Conservation (phyloP, 2,797 vertebrate genomes). For the Pangasius larnaudii region DNA sequence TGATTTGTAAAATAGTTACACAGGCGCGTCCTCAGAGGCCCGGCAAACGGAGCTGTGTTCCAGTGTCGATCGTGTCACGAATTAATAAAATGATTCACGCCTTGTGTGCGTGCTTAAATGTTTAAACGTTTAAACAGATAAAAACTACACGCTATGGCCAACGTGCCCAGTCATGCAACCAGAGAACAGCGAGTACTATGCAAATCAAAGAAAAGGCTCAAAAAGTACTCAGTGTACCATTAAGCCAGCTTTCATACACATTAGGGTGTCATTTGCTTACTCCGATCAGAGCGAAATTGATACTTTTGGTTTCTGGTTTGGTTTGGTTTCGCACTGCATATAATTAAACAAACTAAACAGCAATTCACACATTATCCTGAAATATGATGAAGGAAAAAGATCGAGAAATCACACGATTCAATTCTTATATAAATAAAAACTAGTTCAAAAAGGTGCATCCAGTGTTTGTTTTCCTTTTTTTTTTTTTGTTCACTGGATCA, state of each 20-base stretch:
- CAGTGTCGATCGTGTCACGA: neutral
- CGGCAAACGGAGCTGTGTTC: neutral
- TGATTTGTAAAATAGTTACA: neutral
- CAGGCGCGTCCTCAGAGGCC: neutral
- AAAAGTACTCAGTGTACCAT: neutral
- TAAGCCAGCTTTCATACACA: neutral
- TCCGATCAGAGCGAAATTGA: neutral
- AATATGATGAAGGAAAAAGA: neutral
- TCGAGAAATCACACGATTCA: no score
- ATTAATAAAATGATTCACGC: neutral
- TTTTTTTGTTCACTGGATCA: neutral
- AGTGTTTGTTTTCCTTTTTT: no score
- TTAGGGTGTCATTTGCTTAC: neutral
- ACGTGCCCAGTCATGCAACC: no score
- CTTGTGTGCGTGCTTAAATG: neutral
- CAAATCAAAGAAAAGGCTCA: neutral
- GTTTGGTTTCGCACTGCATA: neutral
- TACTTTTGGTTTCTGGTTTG: neutral
- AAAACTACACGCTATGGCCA: neutral
- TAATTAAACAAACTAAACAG: neutral
- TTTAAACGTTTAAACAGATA: neutral
- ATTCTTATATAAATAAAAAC: no score
- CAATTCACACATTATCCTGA: neutral
- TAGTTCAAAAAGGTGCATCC: no score
- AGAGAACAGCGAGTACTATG: neutral